Base-by-base conservation (phyloP, 37 sponge, comb jelly and placozoan species). In the Ephydatia muelleri region DNA sequence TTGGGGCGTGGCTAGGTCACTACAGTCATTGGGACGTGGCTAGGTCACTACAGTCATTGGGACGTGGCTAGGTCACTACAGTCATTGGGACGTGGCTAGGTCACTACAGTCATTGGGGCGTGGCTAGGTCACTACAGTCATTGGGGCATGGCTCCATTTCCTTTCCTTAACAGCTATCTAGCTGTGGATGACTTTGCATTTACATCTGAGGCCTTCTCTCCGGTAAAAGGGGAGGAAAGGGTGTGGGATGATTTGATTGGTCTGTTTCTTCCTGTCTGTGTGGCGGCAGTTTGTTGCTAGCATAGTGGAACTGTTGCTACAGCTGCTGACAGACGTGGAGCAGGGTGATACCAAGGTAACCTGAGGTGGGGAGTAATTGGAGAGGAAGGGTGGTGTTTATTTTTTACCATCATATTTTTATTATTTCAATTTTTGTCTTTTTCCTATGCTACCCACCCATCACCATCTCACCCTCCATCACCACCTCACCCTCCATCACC, bases 111-210 rank as follows among this genome's bases (percentile, higher is more conserved):
- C 37, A 33, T 43, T 48, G 72, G 26, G 6, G 47, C 28, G 14
- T 75, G 38, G 34, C 43, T 82, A n/a, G 84, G 35, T 77, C 25
- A n/a, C n/a, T n/a, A n/a, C n/a, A n/a, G n/a, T n/a, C n/a, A n/a
- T n/a, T n/a, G n/a, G n/a, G n/a, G n/a, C n/a, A 4, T 43, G 8
- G 47, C 47, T 43, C 47, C 47, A 43, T 8, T 8, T 8, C 47
- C 47, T 43, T 43, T 43, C 57, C 57, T 57, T 57, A 57, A 57
- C 57, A 57, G 57, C 57, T 19, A 21, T 80, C 35, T 75, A 85
- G 86, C 64, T 72, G 79, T 90, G 19, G 96, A 95, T 79, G 93
- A 93, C 28, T 83, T 90, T 66, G 73, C 75, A 22, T 95, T 95
- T 65, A 64, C 30, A 31, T 75, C 77, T 0, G 85, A 83, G 25